Base-by-base conservation (phyloP, 2,113 vertebrate genomes). In the Festucalex cinctus region DNA sequence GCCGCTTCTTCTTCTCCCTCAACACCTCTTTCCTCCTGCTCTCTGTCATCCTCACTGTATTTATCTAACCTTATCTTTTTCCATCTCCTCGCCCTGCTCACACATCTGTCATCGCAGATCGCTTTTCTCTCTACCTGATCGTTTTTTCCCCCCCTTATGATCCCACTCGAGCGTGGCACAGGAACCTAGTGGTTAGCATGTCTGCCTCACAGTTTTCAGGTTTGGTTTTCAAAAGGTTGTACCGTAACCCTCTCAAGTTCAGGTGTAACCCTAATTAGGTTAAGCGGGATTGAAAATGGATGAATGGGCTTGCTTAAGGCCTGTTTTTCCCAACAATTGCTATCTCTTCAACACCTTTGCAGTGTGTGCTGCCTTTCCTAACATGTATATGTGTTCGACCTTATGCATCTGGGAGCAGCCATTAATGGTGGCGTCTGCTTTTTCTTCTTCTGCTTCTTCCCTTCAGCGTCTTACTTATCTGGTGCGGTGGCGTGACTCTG, bases 401-500 rank as follows among this genome's bases (percentile, higher is more conserved):
- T 72, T 73, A 58, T 80, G 77, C 71, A 75, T 70, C 78, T 69
- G 66, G 71, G 69, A 75, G 62, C 60, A 73, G 65, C 75, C 82
- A 82, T 83, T 79, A 85, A 68, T 62, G 9, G 43, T 68, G 20
- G 10, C 35, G 53, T 75, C 77, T 75, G 0, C 41, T 57, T 9
- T 48, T 8, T 73, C 59, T 65, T 37, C 66, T 64, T 57, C 60
- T 36, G 46, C 36, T 63, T 76, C 59, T 73, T 60, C 5, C 4
- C 26, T 6, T 16, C 63, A 49, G 66, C 19, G 54, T 70, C 73
- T 71, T 59, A 63, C 63, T 79, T 43, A 9, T 65, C 69, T 43
- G n/a, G 60, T 59, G 57, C 5, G 7, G 3, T 82, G 76, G 81
- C 73, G 64, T 84, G 82, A 76, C 66, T 71, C 75, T 84, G 78